Conservation (phyloP, 35 echinoderm and acorn worm species). For the Chiridota heheva region DNA sequence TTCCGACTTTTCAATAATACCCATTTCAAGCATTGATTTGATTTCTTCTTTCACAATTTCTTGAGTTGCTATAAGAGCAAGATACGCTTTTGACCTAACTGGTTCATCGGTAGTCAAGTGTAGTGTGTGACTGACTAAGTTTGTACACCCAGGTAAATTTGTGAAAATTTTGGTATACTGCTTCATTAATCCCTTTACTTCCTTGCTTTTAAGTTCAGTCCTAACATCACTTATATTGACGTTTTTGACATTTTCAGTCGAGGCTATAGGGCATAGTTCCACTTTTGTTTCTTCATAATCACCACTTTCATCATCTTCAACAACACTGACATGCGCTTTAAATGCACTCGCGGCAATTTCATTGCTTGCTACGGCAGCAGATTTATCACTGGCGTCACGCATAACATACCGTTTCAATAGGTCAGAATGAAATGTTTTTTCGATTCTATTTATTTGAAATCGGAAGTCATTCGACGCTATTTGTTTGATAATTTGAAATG, state of each 20-base stretch:
- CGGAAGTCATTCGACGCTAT: conserved; percentile 12
- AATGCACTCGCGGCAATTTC: conserved; percentile 10
- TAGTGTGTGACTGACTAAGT: conserved; percentile 16
- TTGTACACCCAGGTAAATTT: conserved; percentile 21
- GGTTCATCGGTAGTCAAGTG: conserved; percentile 41
- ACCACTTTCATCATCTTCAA: background rate
- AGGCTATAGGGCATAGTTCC: background rate
- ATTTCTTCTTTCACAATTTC: background rate
- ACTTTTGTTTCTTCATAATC: background rate
- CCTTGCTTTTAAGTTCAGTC: background rate
- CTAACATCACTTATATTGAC: background rate
- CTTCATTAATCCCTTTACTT: background rate
- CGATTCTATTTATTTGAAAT: conserved; percentile 22
- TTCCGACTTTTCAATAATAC: conserved; percentile 37
- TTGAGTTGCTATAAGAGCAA: background rate
- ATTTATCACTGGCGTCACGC: background rate
- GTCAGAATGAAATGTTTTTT: conserved; percentile 48
- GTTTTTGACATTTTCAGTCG: background rate
- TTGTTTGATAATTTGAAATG: conserved; percentile 23
- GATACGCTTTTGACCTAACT: conserved; percentile 3
- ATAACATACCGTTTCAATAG: conserved; percentile 39
- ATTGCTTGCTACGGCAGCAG: background rate
- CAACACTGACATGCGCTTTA: too few species aligned
- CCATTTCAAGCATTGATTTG: background rate
- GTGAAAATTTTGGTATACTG: conserved; percentile 26